Conservation (phyloP, 53 echinoderm and acorn worm genomes). For the Zoroaster sp. region DNA sequence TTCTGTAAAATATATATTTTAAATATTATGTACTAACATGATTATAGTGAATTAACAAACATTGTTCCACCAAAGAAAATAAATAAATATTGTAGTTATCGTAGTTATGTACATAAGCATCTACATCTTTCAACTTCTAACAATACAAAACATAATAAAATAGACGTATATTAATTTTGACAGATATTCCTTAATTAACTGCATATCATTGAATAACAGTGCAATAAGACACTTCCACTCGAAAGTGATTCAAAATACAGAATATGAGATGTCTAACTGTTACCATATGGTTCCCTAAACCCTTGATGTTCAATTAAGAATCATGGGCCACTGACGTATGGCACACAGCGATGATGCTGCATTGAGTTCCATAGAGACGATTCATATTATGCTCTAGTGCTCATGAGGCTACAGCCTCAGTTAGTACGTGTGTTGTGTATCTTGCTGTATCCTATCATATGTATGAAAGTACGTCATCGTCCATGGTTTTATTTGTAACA, state of each 20-base stretch:
- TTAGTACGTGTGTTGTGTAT: background rate
- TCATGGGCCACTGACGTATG: background rate
- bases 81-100: no score
- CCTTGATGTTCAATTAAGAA: background rate
- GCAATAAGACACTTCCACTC: background rate
- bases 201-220: background rate
- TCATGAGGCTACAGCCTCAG: background rate
- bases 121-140: no score
- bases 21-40: no score
- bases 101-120: no score
- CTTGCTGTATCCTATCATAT: no score
- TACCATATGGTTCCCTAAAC: constrained; percentile 8
- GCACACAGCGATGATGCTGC: background rate
- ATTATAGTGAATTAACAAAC: no score
- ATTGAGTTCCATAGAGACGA: background rate
- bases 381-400: background rate
- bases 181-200: background rate
- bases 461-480: no score
- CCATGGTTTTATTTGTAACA: no score
- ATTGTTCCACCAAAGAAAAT: no score
- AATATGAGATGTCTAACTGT: background rate
- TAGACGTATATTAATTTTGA: background rate
- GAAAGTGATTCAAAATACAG: background rate
- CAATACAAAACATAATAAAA: no score
- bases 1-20: no score